Base-by-base conservation (phyloP, 1,140 invertebrate species). In the Diuraphis noxia region DNA sequence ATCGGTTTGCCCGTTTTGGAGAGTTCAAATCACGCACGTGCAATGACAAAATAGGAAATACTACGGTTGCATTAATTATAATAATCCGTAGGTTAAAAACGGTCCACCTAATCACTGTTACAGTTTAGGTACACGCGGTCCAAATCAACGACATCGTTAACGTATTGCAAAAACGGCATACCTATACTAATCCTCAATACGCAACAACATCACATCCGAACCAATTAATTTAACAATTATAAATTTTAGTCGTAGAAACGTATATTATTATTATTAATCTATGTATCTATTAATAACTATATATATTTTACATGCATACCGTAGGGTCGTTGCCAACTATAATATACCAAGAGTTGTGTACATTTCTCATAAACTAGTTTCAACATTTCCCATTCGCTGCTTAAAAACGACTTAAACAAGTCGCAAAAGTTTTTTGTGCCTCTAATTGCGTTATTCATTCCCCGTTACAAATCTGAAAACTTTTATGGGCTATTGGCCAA, bases 361-460 rank as follows among this genome's bases (percentile, higher is more conserved):
- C 43, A 19, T 46, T 17, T 30, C 34, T 46, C 25, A 38, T 81
- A 81, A 91, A 49, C 43, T 82, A 46, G 89, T 82, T 79, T 91
- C 82, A 82, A 81, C 77, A 46, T 38, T 63, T 72, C 36, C 77
- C 23, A 77, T 82, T 49, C 40, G 34, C 43, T 38, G 43, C 49
- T 88, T 40, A 40, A 88, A 88, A 88, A 88, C 89, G 63, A 90
- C 56, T 90, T 36, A 52, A 90, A 91, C 41, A 46, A 82, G 89
- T 91, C n/a, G 89, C 72, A 49, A 91, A 91, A 91, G 89, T 91
- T 91, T 91, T 91, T 91, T 81, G 10, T 52, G 43, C 25, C 43
- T 82, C 89, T 91, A 91, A 91, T 91, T 82, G 89, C 77, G 89
- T 91, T 91, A 91, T 91, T 91, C 89, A 79, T 90, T 90, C 63